Evolutionary conservation across 2,888 invertebrate species (phyloP).

Genomic region (Spodoptera littoralis): DNA sequence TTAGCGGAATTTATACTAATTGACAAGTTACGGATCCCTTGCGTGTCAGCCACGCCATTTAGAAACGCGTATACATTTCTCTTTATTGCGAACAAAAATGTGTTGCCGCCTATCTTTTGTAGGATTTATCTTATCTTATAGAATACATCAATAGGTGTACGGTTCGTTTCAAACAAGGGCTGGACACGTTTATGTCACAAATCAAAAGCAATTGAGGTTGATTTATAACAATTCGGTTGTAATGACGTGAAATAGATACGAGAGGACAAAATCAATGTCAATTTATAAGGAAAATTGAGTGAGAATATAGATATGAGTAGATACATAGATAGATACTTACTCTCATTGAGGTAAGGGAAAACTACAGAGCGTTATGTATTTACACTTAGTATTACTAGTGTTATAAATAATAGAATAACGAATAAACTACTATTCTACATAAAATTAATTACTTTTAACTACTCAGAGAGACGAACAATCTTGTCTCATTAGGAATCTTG

Average conservation of each 20-base stretch:
- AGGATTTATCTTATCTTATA: background rate
- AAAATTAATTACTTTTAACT: no score
- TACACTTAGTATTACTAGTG: no score
- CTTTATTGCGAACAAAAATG: constrained; percentile 15
- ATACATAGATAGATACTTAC: no score
- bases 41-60: constrained; percentile 29
- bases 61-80: constrained; percentile 16
- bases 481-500: no score
- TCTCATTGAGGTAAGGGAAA: no score
- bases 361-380: no score
- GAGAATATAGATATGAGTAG: background rate
- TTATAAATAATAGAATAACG: no score
- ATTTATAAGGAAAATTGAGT: background rate
- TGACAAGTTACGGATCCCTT: constrained; percentile 44
- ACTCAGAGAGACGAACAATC: no score
- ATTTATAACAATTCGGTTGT: constrained; percentile 6
- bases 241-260: background rate
- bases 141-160: background rate
- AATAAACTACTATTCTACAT: no score
- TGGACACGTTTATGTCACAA: background rate
- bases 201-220: constrained; percentile 4
- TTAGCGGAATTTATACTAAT: constrained; percentile 38
- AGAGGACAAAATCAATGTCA: constrained; percentile 17
- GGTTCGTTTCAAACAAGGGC: background rate
- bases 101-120: constrained; percentile 4